These are phyloP conservation scores for Trididemnum clinides DNA, from an alignment of 23 tunicate genomes.

Conservation along the genomic window DNA sequence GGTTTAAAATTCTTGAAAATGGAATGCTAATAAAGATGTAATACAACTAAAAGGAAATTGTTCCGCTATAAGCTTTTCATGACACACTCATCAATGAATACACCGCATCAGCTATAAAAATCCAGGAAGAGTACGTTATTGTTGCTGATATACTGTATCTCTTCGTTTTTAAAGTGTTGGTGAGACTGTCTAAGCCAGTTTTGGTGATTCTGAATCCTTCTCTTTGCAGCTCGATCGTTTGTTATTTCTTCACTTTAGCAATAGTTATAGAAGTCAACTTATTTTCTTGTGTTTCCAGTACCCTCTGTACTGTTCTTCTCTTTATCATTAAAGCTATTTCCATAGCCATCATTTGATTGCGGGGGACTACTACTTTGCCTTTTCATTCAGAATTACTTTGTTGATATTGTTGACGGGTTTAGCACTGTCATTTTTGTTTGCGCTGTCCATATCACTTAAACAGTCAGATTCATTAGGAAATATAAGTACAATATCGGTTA, in stretches of 20 bases:
- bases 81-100: too few relatives aligned
- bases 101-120: too few relatives aligned
- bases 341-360: not conserved
- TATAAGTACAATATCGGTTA: not conserved
- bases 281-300: not conserved
- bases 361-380: not conserved
- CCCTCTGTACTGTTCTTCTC: not conserved
- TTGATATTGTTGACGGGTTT: not conserved
- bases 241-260: not conserved
- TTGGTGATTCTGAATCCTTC: not conserved
- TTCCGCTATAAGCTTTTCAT: too few relatives aligned
- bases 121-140: too few relatives aligned
- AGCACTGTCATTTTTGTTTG: not conserved
- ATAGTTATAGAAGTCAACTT: not conserved
- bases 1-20: too few relatives aligned
- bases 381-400: not conserved
- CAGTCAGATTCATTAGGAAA: not conserved
- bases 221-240: not conserved
- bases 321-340: not conserved
- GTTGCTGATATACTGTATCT: too few relatives aligned
- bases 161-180: not conserved
- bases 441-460: not conserved
- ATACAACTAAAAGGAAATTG: too few relatives aligned
- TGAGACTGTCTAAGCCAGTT: not conserved
- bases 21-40: too few relatives aligned